These are phyloP conservation scores for Stylophora pistillata DNA, from an alignment of 64 coral and sea anemone genomes.

Conservation along the genomic window DNA sequence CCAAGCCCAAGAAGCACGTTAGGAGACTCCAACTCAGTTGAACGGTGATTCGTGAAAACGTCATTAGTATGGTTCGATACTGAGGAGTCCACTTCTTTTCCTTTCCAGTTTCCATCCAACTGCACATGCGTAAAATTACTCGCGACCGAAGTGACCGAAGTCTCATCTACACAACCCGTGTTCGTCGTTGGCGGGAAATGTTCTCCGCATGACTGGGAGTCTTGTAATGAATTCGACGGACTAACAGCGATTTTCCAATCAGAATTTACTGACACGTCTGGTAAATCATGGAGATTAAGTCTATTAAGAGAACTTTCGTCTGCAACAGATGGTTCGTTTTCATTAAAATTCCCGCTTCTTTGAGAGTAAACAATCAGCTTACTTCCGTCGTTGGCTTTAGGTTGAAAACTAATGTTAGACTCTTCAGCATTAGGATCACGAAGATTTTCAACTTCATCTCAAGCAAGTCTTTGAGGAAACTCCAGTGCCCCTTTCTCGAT, in stretches of 20 bases:
- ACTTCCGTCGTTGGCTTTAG: not conserved
- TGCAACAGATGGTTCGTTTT: not conserved
- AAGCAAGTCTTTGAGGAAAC: not conserved
- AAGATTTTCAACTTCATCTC: not conserved
- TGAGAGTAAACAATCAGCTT: not conserved
- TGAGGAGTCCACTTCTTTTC: not conserved
- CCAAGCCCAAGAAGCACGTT: not conserved
- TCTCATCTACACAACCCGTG: not conserved
- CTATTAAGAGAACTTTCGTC: not conserved
- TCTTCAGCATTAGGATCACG: not conserved
- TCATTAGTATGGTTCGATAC: slow-evolving; percentile 3
- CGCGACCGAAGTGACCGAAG: not conserved
- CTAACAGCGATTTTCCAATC: not conserved
- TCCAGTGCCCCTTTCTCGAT: not conserved
- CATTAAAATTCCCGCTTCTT: not conserved
- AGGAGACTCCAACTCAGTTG: slow-evolving; percentile 6
- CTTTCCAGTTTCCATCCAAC: not conserved
- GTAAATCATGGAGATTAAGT: not conserved
- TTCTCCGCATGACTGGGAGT: not conserved
- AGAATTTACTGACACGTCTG: not conserved
- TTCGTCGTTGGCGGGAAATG: not conserved
- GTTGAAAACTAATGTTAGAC: not conserved
- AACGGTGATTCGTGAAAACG: slow-evolving; percentile 8
- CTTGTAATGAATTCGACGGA: not conserved
- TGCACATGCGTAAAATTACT: not conserved